Base-by-base conservation (phyloP, 2,888 invertebrate species). In the Spialia ferax region DNA sequence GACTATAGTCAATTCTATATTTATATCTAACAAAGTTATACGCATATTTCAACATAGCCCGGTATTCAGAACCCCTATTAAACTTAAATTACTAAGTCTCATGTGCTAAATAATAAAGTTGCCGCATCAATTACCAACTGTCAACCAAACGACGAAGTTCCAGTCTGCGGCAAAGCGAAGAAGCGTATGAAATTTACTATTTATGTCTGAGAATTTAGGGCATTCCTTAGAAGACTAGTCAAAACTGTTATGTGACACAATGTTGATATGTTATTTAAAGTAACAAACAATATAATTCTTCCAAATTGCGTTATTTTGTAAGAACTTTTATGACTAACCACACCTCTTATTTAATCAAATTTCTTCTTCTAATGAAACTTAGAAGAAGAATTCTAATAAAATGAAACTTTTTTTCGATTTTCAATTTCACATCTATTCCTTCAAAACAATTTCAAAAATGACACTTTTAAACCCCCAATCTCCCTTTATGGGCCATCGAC, bases 101-200 rank as follows among this genome's bases (percentile, higher is more conserved):
- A 22, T 59, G 59, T 45, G 59, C 11, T 61, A n/a, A 50, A 32
- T 18, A 50, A 50, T 48, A 13, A 61, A 61, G 48, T 61, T 61
- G 29, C n/a, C 20, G n/a, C 61, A 61, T 61, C 61, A 61, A 61
- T 61, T 61, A 61, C 50, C 32, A 50, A 61, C 61, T 61, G 61
- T 61, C 61, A 50, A 29, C 48, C 50, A 6, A 60, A n/a, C 61
- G 11, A 50, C 61, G 20, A 32, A 61, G 32, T 61, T 61, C 26
- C 18, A 45, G 59, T n/a, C 15, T 45, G 26, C 45, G 23, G 59
- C 45, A 42, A 59, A 42, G 38, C 23, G 18, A 18, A 38, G 32
- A 32, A 38, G 26, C 59, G 45, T 45, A 23, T 8, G 38, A 38
- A 42, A 59, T 42, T 38, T 8, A 18, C 59, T 18, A 32, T 18